Percentiles rank a stretch among this genome's conserved stretches.
Conservation (phyloP, 2,113 vertebrate species). For the Callipepla californica region DNA sequence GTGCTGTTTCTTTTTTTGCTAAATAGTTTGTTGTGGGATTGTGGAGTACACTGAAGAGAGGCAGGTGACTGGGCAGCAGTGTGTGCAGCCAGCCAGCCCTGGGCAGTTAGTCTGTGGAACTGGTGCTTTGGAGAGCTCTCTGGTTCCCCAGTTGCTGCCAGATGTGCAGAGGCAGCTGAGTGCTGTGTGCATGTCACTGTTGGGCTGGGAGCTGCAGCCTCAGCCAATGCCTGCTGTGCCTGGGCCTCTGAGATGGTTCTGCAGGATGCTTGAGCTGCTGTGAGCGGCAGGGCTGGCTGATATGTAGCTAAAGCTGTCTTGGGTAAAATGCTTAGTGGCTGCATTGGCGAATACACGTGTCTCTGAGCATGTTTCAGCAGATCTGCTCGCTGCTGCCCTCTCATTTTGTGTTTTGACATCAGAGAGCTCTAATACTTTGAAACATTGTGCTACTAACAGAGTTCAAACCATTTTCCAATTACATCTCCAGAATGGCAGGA, state of each 20-base stretch:
- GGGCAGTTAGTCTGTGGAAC: too few species aligned
- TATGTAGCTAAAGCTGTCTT: background rate
- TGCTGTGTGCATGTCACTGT: accelerated
- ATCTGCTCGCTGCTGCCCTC: background rate
- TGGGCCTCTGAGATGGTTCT: background rate
- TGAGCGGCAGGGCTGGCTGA: background rate
- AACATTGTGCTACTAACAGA: background rate
- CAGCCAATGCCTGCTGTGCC: too few species aligned
- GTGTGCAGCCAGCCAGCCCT: background rate
- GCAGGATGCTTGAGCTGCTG: background rate
- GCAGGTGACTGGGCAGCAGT: background rate
- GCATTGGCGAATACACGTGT: accelerated
- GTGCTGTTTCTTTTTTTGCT: background rate
- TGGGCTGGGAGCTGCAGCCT: background rate
- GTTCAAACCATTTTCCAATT: background rate
- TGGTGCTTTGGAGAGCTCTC: background rate
- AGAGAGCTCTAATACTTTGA: background rate
- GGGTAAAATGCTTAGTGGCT: accelerated
- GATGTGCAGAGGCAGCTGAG: background rate
- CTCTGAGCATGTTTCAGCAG: background rate
- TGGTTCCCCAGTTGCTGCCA: background rate
- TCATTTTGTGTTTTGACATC: background rate
- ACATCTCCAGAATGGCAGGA: background rate
- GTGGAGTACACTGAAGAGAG: background rate
- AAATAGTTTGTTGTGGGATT: background rate